phyloP scores from a whole-genome alignment of 2,888 invertebrate genomes.

The Acronicta psi region DNA sequence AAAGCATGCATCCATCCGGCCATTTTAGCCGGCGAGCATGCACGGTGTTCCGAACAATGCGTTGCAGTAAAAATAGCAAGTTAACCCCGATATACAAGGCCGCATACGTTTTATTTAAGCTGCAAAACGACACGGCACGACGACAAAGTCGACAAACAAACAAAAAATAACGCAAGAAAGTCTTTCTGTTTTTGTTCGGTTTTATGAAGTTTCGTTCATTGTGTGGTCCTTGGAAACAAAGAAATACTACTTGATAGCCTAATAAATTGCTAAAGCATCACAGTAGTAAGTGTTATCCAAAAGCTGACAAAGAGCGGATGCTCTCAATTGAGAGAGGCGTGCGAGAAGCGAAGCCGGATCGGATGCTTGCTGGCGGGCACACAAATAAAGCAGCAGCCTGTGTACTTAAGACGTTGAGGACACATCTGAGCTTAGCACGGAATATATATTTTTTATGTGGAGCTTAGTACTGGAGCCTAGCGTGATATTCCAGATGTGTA shows the following conservation, averaged over 20 bases:
- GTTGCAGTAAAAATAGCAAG: conserved; percentile 72
- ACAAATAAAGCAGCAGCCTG: too few species aligned
- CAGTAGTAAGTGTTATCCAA: too few species aligned
- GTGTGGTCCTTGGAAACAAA: conserved; percentile 1
- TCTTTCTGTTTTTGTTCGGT: conserved; percentile 16
- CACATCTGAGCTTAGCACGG: too few species aligned
- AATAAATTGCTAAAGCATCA: too few species aligned
- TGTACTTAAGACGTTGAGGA: too few species aligned
- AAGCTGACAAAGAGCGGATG: too few species aligned
- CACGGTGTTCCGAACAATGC: conserved; percentile 51
- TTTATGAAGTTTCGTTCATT: conserved; percentile 9
- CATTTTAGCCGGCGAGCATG: conserved; percentile 19
- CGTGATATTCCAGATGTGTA: too few species aligned
- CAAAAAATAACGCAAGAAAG: conserved; percentile 16
- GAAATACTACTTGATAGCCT: neutral
- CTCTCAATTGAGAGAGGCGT: too few species aligned
- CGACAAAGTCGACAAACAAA: conserved; percentile 21
- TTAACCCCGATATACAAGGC: conserved; percentile 67
- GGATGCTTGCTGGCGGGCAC: too few species aligned
- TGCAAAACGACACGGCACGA: conserved; percentile 51
- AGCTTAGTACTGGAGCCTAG: too few species aligned
- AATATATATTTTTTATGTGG: too few species aligned
- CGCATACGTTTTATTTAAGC: conserved; percentile 63
- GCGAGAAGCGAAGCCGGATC: too few species aligned
- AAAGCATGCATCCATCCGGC: conserved; percentile 21